Evolutionary conservation across 2,797 vertebrate species (phyloP), one percentile per base, ranked within the genome.

Genomic region (Erethizon dorsatum): DNA sequence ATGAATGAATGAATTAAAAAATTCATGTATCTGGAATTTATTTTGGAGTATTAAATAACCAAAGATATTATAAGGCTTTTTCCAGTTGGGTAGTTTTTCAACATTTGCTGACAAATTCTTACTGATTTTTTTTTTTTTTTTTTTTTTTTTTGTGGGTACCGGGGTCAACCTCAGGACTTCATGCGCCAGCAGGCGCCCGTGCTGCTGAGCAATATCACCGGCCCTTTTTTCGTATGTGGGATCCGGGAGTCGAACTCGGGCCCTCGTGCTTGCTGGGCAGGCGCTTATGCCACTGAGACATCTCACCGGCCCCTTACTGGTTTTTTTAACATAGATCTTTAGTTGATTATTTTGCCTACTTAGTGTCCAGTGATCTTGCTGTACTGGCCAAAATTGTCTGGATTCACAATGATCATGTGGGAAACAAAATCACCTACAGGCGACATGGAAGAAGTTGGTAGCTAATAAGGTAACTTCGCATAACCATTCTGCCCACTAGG

Each of bases 301-400:
- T 41, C 37, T 41, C 37, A 41, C 37, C 37, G 37, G 37, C 37
- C 37, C 37, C 52, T 52, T 75, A 67, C 7, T 73, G 50, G 79
- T 84, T 71, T 83, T 83, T 79, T 24, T 65, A 52, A 28, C 14
- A 59, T 8, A 7, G 22, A 33, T 33, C 47, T 91, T 83, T 63
- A 56, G 63, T 91, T 88, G n/a, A 50, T 54, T 63, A 77, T 71
- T 96, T 92, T 71, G 22, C n/a, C 17, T 85, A 45, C 50, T 92
- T 78, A 77, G 13, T 85, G 50, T 75, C 63, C 80, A 84, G 54
- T 87, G 20, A 83, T 79, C 31, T 88, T 59, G 15, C 47, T 78
- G n/a, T 47, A 50, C 31, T 54, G 45, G 71, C 41, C 33, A 26
- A 71, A 41, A 63, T 7, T 61, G 28, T 73, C 63, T 84, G 33